Conservation (phyloP, 2,888 invertebrate species). For the Drosophila paracracens region DNA sequence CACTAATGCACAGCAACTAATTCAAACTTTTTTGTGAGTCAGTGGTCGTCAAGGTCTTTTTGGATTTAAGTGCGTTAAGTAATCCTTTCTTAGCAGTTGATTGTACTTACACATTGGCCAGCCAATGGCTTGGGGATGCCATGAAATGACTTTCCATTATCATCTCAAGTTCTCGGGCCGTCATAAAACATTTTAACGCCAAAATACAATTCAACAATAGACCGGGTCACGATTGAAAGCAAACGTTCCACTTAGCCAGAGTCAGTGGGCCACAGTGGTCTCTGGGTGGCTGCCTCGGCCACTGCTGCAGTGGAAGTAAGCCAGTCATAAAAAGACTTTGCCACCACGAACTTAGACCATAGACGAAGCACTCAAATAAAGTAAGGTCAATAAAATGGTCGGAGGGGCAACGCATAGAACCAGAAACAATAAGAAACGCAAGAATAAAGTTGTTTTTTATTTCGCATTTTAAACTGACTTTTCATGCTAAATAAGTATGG, state of each 20-base stretch:
- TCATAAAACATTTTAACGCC: constrained; percentile 61
- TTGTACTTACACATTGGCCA: constrained; percentile 33
- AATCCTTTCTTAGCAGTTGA: constrained; percentile 41
- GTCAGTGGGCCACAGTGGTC: constrained; percentile 23
- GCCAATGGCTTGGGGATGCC: constrained; percentile 15
- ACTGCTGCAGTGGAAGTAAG: not conserved
- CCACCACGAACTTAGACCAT: constrained; percentile 20
- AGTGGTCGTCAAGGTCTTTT: not conserved
- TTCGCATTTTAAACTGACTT: constrained; percentile 75
- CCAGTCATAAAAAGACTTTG: constrained; percentile 64
- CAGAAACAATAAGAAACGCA: constrained; percentile 46
- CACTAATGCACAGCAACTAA: not conserved
- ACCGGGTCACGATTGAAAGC: constrained; percentile 28
- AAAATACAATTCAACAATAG: constrained; percentile 55
- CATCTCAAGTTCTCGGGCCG: constrained; percentile 58
- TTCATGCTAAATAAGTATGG: constrained; percentile 75
- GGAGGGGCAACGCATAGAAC: constrained; percentile 6
- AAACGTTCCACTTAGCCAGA: constrained; percentile 25
- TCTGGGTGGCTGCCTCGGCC: not conserved
- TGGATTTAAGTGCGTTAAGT: constrained; percentile 21
- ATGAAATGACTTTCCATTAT: constrained; percentile 61
- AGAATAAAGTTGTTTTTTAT: constrained; percentile 39
- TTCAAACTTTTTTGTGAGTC: not conserved
- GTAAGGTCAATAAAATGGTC: constrained; percentile 37
- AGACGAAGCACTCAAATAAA: constrained; percentile 43